Base-by-base conservation (phyloP, 2,797 vertebrate genomes). In the Sebastes cheni region DNA sequence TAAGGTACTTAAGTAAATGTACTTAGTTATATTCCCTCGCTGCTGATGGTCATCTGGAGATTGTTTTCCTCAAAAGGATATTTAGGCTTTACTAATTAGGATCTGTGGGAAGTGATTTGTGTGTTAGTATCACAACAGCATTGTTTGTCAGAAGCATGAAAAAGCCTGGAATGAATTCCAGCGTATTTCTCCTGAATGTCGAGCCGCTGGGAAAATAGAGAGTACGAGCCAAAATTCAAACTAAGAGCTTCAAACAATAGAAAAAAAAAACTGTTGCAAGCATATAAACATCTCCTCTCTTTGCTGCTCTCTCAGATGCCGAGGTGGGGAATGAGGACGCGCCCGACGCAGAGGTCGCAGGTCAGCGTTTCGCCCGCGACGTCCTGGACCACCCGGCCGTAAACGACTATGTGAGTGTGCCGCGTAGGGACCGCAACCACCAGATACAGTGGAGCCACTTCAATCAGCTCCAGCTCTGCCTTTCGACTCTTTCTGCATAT, bases 401-500 rank as follows among this genome's bases (percentile, higher is more conserved):
- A 59, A 97, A 97, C 0, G 98, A 99, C 93, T 99, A 99, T 2
- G 98, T 99, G 93, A 98, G 97, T 97, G 77, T 46, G 46, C 25
- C 11, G 20, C 23, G 34, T 77, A 4, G 52, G 67, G 86, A 87
- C 72, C 81, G 69, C 88, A 79, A 79, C 75, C 71, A 32, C 7
- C 1, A 91, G 83, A 89, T 84, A 86, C 91, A 88, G 87, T 83
- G 36, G 56, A 87, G 81, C 71, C 78, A 83, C 88, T 91, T 88
- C 90, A 89, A 88, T 91, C 86, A 88, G 88, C 80, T 67, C 60
- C 78, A 2, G 85, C 91, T 91, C 85, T 87, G 88, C 86, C 90
- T 18, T 50, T 83, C 77, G 16, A 88, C 86, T 89, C 88, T 88
- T 76, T 86, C 90, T 91, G 92, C 92, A 92, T 94, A 94, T 94